Evolutionary conservation across 2,888 invertebrate genomes (phyloP).

Genomic region (Lepidocyrtinus sp.): DNA sequence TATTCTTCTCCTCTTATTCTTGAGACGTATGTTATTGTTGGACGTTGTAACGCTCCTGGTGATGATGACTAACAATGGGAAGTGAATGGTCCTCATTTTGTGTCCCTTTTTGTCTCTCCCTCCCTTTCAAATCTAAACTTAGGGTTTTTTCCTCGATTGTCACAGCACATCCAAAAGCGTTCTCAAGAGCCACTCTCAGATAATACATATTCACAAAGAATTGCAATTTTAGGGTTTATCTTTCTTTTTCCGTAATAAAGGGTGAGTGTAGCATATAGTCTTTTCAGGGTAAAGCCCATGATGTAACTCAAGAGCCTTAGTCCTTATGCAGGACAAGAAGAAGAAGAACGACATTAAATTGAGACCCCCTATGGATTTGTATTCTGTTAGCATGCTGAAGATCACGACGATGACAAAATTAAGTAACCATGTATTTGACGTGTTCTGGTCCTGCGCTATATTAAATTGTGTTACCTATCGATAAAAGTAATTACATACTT

Average conservation of each 20-base stretch:
- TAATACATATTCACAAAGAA: not conserved
- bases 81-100: constrained; percentile 1
- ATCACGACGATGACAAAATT: constrained; percentile 49
- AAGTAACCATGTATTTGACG: constrained; percentile 45
- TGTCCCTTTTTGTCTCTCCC: constrained; percentile 7
- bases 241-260: constrained; percentile 1
- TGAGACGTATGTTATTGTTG: not conserved
- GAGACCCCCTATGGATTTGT: constrained; percentile 51
- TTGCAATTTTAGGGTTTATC: constrained; percentile 9
- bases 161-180: constrained; percentile 2
- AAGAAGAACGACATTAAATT: constrained; percentile 50
- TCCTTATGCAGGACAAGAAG: not conserved
- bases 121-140: not conserved
- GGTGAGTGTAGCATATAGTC: not conserved
- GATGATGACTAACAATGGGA: constrained; percentile 10
- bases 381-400: constrained; percentile 33
- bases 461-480: constrained; percentile 5
- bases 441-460: not conserved
- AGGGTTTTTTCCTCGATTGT: constrained; percentile 5
- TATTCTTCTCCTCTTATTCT: not conserved
- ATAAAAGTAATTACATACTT: constrained; percentile 10
- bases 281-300: constrained; percentile 24
- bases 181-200: constrained; percentile 9
- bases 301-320: not conserved
- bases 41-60: not conserved